Evolutionary conservation across 2,797 vertebrate species (phyloP).

Genomic region (Morus bassanus): DNA sequence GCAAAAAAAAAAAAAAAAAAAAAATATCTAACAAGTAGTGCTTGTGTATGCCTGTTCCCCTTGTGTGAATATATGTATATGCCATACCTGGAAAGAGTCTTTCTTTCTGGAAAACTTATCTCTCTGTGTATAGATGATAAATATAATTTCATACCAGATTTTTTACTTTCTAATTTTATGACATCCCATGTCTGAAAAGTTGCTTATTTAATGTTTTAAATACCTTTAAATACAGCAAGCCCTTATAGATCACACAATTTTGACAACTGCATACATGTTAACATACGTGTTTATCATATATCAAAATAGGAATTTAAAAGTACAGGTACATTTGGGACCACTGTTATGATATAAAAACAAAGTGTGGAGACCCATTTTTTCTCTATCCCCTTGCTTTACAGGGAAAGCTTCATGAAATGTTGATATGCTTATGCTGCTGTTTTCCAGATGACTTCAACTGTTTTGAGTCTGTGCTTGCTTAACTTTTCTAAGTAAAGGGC

Average conservation of each 20-base stretch:
- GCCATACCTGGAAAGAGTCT: not conserved
- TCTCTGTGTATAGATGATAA: not conserved
- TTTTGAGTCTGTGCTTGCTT: not conserved
- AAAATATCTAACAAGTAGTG: not conserved
- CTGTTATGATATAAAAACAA: not conserved
- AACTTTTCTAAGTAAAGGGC: not conserved
- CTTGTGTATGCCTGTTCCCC: not conserved
- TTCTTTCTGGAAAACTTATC: not conserved
- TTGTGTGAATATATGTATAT: not conserved
- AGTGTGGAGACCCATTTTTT: not conserved
- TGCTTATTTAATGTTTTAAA: not conserved
- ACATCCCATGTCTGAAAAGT: not conserved
- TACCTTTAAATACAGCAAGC: not conserved
- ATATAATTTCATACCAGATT: not conserved
- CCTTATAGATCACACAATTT: not conserved
- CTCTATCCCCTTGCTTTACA: not conserved
- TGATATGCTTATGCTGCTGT: not conserved
- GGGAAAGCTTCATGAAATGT: not conserved
- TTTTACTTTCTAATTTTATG: not conserved
- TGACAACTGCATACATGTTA: not conserved
- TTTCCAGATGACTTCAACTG: not conserved
- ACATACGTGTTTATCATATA: accelerated
- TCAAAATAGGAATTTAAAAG: not conserved
- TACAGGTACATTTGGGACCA: not conserved
- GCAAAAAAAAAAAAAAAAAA: not conserved